Evolutionary conservation across 2,888 invertebrate species (phyloP), one percentile per base, ranked within the genome.

Genomic region (Erebia aethiops): DNA sequence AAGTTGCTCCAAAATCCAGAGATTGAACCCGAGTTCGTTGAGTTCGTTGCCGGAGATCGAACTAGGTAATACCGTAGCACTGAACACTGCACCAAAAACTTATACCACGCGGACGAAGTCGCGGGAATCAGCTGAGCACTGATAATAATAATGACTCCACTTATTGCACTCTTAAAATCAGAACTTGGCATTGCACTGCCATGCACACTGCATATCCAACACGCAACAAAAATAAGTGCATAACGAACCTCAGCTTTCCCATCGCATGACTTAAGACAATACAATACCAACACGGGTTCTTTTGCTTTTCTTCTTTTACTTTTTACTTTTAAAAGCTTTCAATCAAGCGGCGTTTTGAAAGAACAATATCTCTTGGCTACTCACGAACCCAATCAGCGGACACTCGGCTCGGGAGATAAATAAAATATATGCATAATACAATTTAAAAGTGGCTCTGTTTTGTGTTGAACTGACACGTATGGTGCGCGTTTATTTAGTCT

Each of bases 371-470:
- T 84, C 77, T 75, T 67, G 75, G 78, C 80, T 77, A 80, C 88
- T 87, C 90, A 91, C 90, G 91, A 88, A 89, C 78, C 84, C 90
- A 90, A 91, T 91, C 90, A 90, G 80, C 79, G 81, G 76, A 76
- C 76, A 76, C 76, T 67, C 64, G 69, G 67, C 75, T 68, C 77
- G 13, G 11, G 14, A 70, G 74, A 69, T 75, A 80, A 77, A 73
- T 74, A 74, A 70, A 67, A 66, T 69, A 63, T 74, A 73, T 71
- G 71, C 71, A 74, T 74, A 69, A 67, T 70, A 66, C 68, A 69
- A 70, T 73, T 69, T 67, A 71, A 69, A 69, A 63, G 58, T 70
- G 70, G 67, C 52, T 71, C 65, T 64, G 61, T 72, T 62, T 67
- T 67, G 26, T 58, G 58, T 67, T 43, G 14, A 1, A 1, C 65